These are phyloP conservation scores for Drosophila saltans DNA, from an alignment of 1,140 invertebrate species.

Conservation along the genomic window DNA sequence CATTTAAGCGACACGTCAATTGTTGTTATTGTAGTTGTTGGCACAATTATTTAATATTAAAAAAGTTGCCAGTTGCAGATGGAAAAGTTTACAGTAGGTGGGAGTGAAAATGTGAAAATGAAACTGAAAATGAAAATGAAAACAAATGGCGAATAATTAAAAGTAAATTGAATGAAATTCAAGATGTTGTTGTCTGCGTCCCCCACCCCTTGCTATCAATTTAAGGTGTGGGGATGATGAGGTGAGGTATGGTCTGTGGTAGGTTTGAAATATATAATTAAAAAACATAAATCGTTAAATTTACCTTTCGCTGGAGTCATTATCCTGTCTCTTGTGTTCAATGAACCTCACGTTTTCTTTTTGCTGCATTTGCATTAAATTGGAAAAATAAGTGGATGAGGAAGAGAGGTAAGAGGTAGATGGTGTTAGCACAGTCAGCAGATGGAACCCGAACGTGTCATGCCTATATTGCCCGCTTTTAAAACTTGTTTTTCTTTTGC, in stretches of 20 bases:
- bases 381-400: not conserved
- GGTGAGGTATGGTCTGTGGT: not conserved
- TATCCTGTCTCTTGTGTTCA: slow-evolving; percentile 49
- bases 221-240: not conserved
- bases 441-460: not conserved
- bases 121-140: slow-evolving; percentile 47
- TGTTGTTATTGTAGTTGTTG: slow-evolving; percentile 46
- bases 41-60: slow-evolving; percentile 59
- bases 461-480: slow-evolving; percentile 1
- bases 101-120: slow-evolving; percentile 15
- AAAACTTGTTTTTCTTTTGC: not conserved
- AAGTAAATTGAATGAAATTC: slow-evolving; percentile 62
- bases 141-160: slow-evolving; percentile 77
- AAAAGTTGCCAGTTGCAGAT: slow-evolving; percentile 29
- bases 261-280: slow-evolving; percentile 33
- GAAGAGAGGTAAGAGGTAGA: slow-evolving; percentile 11
- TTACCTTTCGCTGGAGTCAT: slow-evolving; percentile 33
- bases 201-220: not conserved
- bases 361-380: slow-evolving; percentile 43
- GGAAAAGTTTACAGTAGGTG: not conserved
- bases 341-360: slow-evolving; percentile 10
- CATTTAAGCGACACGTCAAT: slow-evolving; percentile 66
- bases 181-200: slow-evolving; percentile 16
- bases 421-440: not conserved
- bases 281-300: slow-evolving; percentile 47